Evolutionary conservation across 2,113 vertebrate species (phyloP), one percentile per base, ranked within the genome.

Genomic region (Urocynchramus pylzowi): DNA sequence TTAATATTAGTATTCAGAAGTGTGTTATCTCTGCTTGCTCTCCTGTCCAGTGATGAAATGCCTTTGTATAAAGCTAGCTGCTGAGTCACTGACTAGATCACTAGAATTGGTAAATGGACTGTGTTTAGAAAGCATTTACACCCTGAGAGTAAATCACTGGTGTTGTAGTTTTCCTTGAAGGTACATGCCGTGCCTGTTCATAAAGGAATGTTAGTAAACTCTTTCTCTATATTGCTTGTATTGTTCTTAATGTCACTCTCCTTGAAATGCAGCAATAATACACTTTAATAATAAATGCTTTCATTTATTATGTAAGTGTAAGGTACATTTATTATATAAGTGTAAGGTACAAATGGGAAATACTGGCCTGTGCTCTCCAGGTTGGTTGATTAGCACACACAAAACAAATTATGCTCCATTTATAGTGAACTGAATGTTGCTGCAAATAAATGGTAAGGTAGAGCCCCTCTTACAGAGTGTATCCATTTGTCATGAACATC

Each of bases 11-110:
- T 61, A 64, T 87, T 94, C 74, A 57, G 11, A 53, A 60, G 10
- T 49, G 13, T 49, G 30, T 84, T 90, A 73, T 77, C 57, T 73
- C 57, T 82, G 31, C 44, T 93, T 79, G 30, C 50, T 86, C 18
- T 82, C 44, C 65, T 93, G 21, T 57, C 37, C 71, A 35, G 41
- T 89, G 75, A 76, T 87, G 74, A 84, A 87, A 69, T 54, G 70
- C 2, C 0, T 73, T 10, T 20, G 18, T 69, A 9, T 75, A 67
- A 53, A 76, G 59, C 71, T 88, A 71, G 23, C 31, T 96, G 91
- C 94, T 96, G 93, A 95, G 93, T 96, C 94, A 94, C 54, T 61
- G 84, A 41, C 28, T 11, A 52, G 96, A 90, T 87, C 63, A 10
- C 27, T 45, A 13, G 74, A 87, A 79, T 39, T 85, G 49, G 77